Conservation (phyloP, 2,888 invertebrate genomes). For the Opisthograptis luteolata region DNA sequence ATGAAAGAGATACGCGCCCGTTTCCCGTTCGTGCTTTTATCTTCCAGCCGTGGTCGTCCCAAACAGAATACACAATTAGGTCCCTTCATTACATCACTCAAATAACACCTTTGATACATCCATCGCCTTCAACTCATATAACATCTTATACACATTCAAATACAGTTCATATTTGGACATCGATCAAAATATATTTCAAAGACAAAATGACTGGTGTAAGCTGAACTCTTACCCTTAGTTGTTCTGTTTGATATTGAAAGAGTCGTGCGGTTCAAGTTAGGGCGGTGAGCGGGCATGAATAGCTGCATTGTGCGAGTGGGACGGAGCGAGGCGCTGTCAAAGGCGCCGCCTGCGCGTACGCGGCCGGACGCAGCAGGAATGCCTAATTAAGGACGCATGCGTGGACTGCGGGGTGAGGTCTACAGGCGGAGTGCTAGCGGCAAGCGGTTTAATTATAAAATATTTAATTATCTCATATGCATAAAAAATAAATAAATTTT, state of each 20-base stretch:
- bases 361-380: conserved; percentile 79
- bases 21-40: conserved; percentile 66
- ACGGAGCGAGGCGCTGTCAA: conserved; percentile 67
- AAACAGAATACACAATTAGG: conserved; percentile 81
- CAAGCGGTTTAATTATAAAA: conserved; percentile 18
- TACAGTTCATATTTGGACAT: conserved; percentile 38
- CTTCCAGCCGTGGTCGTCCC: conserved; percentile 66
- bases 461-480: no score
- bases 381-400: conserved; percentile 84
- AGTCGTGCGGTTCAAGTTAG: conserved; percentile 42
- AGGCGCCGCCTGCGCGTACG: conserved; percentile 79
- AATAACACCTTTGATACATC: conserved; percentile 76
- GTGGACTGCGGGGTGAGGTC: conserved; percentile 60
- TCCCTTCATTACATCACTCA: conserved; percentile 81
- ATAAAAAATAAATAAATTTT: no score
- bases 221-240: conserved; percentile 50
- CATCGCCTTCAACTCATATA: conserved; percentile 26
- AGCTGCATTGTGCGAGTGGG: conserved; percentile 77
- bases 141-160: conserved; percentile 24
- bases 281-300: conserved; percentile 63
- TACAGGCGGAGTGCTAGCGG: conserved; percentile 29
- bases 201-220: conserved; percentile 47
- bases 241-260: conserved; percentile 74
- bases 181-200: conserved; percentile 46
- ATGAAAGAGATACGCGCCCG: conserved; percentile 51